A percentile compares a stretch with the other conserved stretches of the same genome.
These are phyloP conservation scores for Ceraclea dissimilis DNA, from an alignment of 2,888 invertebrate genomes.

Conservation along the genomic window DNA sequence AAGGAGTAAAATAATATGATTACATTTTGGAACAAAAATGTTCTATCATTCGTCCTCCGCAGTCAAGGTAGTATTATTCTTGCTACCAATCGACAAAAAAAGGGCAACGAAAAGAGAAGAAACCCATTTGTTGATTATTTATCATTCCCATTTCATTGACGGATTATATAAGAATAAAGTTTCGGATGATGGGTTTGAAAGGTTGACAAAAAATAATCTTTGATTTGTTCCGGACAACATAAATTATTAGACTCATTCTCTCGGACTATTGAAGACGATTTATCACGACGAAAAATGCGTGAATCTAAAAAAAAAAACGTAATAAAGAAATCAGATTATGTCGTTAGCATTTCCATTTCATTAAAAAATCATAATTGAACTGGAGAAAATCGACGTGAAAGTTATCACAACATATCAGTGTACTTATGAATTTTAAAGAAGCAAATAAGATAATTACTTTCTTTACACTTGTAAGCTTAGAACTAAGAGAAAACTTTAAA, in stretches of 20 bases:
- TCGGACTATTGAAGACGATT: neutral
- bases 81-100: no score
- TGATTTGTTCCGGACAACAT: neutral
- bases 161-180: neutral
- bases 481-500: no score
- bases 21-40: neutral
- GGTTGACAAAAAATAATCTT: neutral
- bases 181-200: neutral
- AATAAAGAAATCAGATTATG: neutral
- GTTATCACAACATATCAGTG: no score
- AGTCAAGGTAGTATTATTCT: no score
- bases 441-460: no score
- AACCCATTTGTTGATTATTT: no score
- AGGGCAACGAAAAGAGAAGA: no score
- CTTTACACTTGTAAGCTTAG: no score
- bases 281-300: neutral
- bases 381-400: no score
- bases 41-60: neutral
- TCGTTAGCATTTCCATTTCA: neutral
- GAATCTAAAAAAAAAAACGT: neutral
- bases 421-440: no score
- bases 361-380: no score
- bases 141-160: neutral
- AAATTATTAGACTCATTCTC: neutral
- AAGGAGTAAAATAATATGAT: no score